Evolutionary conservation across 2,113 vertebrate genomes (phyloP).

Genomic region (Junco hyemalis): DNA sequence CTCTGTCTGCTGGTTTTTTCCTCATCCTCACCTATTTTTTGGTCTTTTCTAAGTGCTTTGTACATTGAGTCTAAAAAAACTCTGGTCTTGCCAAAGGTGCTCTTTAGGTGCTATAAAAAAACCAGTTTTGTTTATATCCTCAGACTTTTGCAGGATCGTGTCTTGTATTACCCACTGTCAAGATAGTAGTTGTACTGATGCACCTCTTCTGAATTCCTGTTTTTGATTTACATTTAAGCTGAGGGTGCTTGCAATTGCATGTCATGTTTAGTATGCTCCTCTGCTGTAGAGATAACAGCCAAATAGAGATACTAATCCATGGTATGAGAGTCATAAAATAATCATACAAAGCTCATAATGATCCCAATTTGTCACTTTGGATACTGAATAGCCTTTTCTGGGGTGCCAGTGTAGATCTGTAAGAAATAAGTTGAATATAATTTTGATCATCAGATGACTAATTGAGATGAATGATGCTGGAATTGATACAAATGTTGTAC

Average conservation of each 20-base stretch:
- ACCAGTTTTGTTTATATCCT: neutral
- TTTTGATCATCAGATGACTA: neutral
- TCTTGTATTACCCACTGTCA: neutral
- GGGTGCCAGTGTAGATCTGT: neutral
- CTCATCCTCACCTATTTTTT: neutral
- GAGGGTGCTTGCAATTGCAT: neutral
- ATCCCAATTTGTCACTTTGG: neutral
- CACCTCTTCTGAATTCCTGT: neutral
- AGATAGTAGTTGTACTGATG: neutral
- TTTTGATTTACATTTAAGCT: neutral
- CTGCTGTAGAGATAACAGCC: neutral
- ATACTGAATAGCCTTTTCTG: neutral
- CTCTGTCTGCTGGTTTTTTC: neutral
- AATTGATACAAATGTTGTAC: neutral
- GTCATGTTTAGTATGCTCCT: neutral
- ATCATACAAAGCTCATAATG: neutral
- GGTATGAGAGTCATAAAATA: neutral
- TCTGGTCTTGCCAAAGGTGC: neutral
- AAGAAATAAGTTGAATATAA: neutral
- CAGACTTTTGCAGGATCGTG: neutral
- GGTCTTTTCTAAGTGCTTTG: neutral
- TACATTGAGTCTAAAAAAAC: neutral
- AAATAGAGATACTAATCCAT: neutral
- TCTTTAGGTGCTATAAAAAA: neutral
- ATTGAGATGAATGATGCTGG: neutral